Base-by-base conservation (phyloP, 2,797 vertebrate genomes). In the Gambelia wislizenii region DNA sequence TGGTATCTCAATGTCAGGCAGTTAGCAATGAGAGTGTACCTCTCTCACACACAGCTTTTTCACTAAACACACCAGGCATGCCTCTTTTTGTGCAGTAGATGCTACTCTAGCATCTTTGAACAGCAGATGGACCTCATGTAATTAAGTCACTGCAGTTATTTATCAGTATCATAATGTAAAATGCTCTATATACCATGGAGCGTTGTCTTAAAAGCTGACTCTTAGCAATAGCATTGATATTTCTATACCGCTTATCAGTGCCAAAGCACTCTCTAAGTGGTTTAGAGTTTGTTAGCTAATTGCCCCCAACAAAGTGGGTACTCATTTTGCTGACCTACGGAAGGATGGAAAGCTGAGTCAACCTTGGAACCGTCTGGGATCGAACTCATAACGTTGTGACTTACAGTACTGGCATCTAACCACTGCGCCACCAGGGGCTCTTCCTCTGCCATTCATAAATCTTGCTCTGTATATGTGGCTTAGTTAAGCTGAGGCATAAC, bases 401-500 rank as follows among this genome's bases (percentile, higher is more conserved):
- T n/a, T n/a, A n/a, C n/a, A n/a, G n/a, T n/a, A n/a, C n/a, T n/a
- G n/a, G n/a, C n/a, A n/a, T n/a, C n/a, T n/a, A n/a, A n/a, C n/a
- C n/a, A n/a, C n/a, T n/a, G n/a, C n/a, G n/a, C n/a, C n/a, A n/a
- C n/a, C n/a, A n/a, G n/a, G n/a, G n/a, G n/a, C n/a, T n/a, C 20
- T 56, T 75, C 42, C 47, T 61, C 54, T 54, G 44, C 14, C 25
- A n/a, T 87, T n/a, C 39, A 47, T 74, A 49, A 47, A 18, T 88
- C 54, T 61, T 82, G 44, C 18, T 75, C 42, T 75, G 39, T 44
- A 47, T 82, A 39, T 44, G 49, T 47, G 18, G 88, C 91, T 91
- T 89, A 79, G 92, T 91, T 88, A 91, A 86, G 6, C 69, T 83
- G 89, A 91, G 95, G 95, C 42, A 94, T 94, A 93, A 89, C 77